These are phyloP conservation scores for Acleris laterana DNA, from an alignment of 2,888 invertebrate species.

Conservation along the genomic window DNA sequence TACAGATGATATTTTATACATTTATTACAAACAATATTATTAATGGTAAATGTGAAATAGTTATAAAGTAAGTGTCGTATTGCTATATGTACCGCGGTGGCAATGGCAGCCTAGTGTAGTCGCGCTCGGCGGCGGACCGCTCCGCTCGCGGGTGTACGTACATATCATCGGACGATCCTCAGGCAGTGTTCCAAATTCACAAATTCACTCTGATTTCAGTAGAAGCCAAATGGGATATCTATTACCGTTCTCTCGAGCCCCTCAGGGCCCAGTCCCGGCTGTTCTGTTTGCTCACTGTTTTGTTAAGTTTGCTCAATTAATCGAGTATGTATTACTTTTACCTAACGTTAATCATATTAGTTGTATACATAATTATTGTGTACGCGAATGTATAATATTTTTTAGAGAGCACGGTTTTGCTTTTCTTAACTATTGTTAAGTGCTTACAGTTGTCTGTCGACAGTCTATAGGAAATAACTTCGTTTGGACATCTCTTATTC, in stretches of 20 bases:
- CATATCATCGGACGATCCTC: constrained; percentile 71
- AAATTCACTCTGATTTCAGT: constrained; percentile 30
- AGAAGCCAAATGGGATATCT: constrained; percentile 14
- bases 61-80: constrained; percentile 73
- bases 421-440: constrained; percentile 78
- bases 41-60: constrained; percentile 81
- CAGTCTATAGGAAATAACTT: constrained; percentile 43
- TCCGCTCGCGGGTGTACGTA: constrained; percentile 64
- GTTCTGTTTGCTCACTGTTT: constrained; percentile 79
- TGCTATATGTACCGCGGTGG: constrained; percentile 59
- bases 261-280: constrained; percentile 46
- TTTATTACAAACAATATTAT: constrained; percentile 84
- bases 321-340: constrained; percentile 66
- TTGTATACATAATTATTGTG: constrained; percentile 59
- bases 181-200: constrained; percentile 64
- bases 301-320: constrained; percentile 83
- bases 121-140: constrained; percentile 41
- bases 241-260: no score
- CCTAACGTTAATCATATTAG: constrained; percentile 67
- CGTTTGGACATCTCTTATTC: constrained; percentile 44
- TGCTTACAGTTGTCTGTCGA: constrained; percentile 52
- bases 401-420: constrained; percentile 81
- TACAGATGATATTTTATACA: constrained; percentile 85
- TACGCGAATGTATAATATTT: constrained; percentile 70
- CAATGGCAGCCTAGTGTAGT: constrained; percentile 51